Evolutionary conservation across 37 sponge, comb jelly and placozoan species (phyloP), one percentile per base, ranked within the genome.

Genomic region (Tethya wilhelma): DNA sequence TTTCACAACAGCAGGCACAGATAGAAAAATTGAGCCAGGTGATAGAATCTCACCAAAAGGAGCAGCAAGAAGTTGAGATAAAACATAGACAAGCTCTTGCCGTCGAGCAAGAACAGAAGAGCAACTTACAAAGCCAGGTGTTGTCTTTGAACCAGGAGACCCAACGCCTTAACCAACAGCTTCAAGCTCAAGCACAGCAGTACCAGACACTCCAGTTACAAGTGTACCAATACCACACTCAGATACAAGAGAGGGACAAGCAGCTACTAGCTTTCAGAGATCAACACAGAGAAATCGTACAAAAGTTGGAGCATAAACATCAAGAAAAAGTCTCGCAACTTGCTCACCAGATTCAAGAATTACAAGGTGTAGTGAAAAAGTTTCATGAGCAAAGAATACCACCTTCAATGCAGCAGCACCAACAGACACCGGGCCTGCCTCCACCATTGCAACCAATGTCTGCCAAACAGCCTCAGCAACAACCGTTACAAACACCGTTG

Each of bases 1-100:
- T 89, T 63, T 82, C 84, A 29, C 87, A 86, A 64, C 94, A 93
- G 67, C 90, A 89, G 73, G 22, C 66, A 2, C 82, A 75, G 39
- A 75, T 87, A 9, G 80, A 90, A 38, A 76, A 83, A 56, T 71
- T 80, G 43, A 85, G 77, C 14, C 68, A 93, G 58, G 82, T 55
- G 36, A 71, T 69, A 25, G 89, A 88, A 33, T 22, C 74, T 0
- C 58, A 70, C 63, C 49, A 83, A 19, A 58, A 75, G 64, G 71
- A 84, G 82, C 73, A 68, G 38, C 63, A 69, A n/a, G 82, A 81
- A 0, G 6, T 56, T 30, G 80, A 85, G 77, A 53, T 75, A 65
- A 75, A 85, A 59, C 76, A 84, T 23, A 57, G 69, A 62, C 79
- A 88, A 29, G 67, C 69, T 23, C 32, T 92, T 11, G 44, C 65